Evolutionary conservation across 1,140 invertebrate genomes (phyloP), one percentile per base, ranked within the genome.

Genomic region (Reticulitermes speratus): DNA sequence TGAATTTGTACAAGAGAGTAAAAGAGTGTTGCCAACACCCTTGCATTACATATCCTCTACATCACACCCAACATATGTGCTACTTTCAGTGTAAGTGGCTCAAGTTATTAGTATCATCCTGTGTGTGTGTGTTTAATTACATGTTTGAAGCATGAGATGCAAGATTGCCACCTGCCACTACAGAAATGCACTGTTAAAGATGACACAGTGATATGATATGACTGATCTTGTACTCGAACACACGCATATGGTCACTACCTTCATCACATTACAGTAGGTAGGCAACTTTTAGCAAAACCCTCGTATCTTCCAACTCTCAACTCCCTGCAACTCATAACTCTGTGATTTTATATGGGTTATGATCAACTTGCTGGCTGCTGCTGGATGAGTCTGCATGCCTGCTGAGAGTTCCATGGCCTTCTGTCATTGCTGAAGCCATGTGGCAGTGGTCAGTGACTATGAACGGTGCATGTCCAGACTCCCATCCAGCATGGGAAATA

Each of bases 251-350:
- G 65, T 75, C 25, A 75, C 25, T n/a, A 9, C 65, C 3, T 75
- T 16, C 65, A 30, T 75, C 65, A 75, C n/a, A 75, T 25, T 9
- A 65, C 21, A 25, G n/a, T 75, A 25, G 0, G n/a, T 30, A 75
- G 65, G 21, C n/a, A 55, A 16, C 52, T 55, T 16, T 75, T 30
- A 30, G 65, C 65, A 75, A 75, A 75, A 75, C 65, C 65, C 65
- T 30, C 65, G 7, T 75, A 30, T 75, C 65, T 75, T 75, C 65
- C 25, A 30, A 75, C 65, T 75, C n/a, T 25, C 2, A 45, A 45
- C 84, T 45, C 83, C 83, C 44, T 55, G 25, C 25, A 55, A 38
- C 14, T 84, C 84, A 84, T 23, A 84, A 25, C 84, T 84, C 84
- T 48, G 84, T 84, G 21, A 84, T 84, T 52, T 65, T 45, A 45